phyloP scores from a whole-genome alignment of 2,113 vertebrate species.

The Cricetomys ansorgei region DNA sequence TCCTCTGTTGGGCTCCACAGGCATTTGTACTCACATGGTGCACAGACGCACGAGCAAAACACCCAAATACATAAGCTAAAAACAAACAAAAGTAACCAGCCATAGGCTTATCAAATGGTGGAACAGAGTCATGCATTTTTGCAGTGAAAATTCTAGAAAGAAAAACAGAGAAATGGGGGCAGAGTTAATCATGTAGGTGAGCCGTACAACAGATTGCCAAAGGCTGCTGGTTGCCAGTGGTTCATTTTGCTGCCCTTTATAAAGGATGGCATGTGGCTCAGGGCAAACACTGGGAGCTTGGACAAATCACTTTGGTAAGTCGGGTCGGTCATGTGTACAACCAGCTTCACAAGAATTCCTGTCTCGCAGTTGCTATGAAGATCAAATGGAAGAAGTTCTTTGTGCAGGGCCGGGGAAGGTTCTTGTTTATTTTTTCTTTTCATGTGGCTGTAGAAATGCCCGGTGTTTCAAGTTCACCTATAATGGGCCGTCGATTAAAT shows the following conservation, averaged over 20 bases:
- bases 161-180: neutral
- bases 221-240: neutral
- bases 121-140: neutral
- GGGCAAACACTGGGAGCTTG: neutral
- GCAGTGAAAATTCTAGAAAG: neutral
- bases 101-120: neutral
- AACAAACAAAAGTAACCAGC: neutral
- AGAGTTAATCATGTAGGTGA: neutral
- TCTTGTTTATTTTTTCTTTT: slow-evolving; percentile 60
- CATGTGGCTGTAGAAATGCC: slow-evolving; percentile 23
- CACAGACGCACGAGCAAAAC: neutral
- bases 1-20: too few relatives aligned
- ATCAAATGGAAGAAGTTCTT: slow-evolving; percentile 25
- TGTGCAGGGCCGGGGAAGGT: neutral
- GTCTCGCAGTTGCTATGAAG: neutral
- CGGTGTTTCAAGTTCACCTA: slow-evolving; percentile 42
- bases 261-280: neutral
- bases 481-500: slow-evolving; percentile 2
- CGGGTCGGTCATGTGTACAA: neutral
- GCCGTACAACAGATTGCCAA: neutral
- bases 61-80: neutral
- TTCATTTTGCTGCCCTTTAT: neutral
- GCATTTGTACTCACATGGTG: neutral
- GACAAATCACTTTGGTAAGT: neutral
- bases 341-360: neutral